These are phyloP conservation scores for Myotis pilosus DNA, from an alignment of 2,797 vertebrate species.

Conservation along the genomic window DNA sequence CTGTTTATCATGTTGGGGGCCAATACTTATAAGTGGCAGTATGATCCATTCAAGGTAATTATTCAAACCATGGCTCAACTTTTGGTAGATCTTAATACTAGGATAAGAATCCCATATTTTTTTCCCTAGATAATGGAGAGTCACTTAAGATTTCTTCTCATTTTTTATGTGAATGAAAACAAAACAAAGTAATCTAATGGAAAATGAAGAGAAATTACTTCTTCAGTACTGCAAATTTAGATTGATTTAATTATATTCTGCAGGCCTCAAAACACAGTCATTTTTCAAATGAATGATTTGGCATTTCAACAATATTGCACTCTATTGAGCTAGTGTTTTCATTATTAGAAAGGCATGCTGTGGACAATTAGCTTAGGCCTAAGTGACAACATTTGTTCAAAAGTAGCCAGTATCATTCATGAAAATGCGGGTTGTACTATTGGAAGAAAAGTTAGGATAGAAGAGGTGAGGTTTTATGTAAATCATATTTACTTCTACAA, in stretches of 20 bases:
- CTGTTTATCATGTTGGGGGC: neutral
- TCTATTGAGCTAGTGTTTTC: neutral
- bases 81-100: neutral
- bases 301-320: neutral
- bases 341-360: neutral
- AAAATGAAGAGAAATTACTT: slow-evolving; percentile 48
- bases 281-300: slow-evolving; percentile 43
- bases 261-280: neutral
- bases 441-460: neutral
- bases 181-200: slow-evolving; percentile 51
- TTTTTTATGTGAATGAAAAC: slow-evolving; percentile 30
- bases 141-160: neutral
- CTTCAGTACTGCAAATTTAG: neutral
- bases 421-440: neutral
- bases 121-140: neutral
- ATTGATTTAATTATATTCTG: slow-evolving; percentile 47
- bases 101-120: neutral
- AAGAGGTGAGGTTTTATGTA: neutral
- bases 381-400: neutral
- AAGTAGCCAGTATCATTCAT: neutral
- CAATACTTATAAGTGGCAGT: neutral
- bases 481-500: neutral
- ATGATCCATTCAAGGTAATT: slow-evolving; percentile 37
- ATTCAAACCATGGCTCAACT: neutral
- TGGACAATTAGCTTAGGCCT: neutral